phyloP scores from a whole-genome alignment of 2,113 vertebrate genomes.

The Tenebrosternarchus preto region DNA sequence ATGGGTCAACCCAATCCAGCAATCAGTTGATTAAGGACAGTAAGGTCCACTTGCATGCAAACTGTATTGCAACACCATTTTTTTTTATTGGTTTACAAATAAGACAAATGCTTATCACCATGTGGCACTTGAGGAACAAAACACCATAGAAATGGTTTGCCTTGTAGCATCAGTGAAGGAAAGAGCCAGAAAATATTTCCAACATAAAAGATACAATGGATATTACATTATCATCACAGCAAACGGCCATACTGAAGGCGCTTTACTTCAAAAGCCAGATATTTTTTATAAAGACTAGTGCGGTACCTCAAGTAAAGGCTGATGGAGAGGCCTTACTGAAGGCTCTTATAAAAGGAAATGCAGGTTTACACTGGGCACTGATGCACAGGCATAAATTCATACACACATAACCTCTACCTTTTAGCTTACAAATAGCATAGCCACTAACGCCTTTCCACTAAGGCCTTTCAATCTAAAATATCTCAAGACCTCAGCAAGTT shows the following conservation, averaged over 20 bases:
- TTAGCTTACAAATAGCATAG: too few relatives aligned
- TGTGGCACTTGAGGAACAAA: background rate
- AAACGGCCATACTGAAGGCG: background rate
- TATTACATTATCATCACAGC: background rate
- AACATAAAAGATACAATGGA: background rate
- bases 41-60: background rate
- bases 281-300: too few relatives aligned
- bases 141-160: background rate
- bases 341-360: background rate
- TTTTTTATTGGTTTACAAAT: background rate
- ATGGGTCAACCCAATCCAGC: background rate
- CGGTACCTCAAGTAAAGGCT: too few relatives aligned
- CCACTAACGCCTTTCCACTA: too few relatives aligned
- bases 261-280: too few relatives aligned
- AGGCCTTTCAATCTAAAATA: too few relatives aligned
- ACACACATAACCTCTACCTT: too few relatives aligned
- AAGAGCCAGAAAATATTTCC: background rate
- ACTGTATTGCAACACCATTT: background rate
- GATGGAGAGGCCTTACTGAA: background rate
- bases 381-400: too few relatives aligned
- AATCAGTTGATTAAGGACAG: background rate
- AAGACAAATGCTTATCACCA: background rate
- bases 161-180: background rate
- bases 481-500: too few relatives aligned
- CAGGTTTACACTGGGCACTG: too few relatives aligned